Base-by-base conservation (phyloP, 2,888 invertebrate species). In the Leptopilina drosophilae region DNA sequence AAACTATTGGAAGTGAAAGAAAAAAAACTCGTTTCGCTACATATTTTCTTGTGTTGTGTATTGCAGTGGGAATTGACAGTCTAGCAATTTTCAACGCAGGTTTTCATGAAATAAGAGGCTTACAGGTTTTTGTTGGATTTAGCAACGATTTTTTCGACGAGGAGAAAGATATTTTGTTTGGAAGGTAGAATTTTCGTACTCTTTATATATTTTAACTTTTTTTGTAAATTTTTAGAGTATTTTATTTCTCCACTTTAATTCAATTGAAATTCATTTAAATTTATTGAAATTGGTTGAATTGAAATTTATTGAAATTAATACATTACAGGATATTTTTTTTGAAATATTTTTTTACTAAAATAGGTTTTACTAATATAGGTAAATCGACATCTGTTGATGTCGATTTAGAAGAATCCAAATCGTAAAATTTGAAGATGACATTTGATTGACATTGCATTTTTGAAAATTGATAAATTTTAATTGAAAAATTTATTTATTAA, bases 21-120 rank as follows among this genome's bases (percentile, higher is more conserved):
- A 26, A 56, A 73, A 73, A 73, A 73, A 73, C 73, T 73, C 40
- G 73, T 73, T 73, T 73, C 40, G 53, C 56, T 73, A 73, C 73
- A 73, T 73, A 56, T 73, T 59, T 33, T 73, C 20, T 56, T 15
- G 49, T 67, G 46, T 49, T 53, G 62, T 62, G 20, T 62, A 73
- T 56, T 56, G 73, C 73, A 56, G 33, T 73, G 73, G 53, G 73
- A 73, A 73, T 73, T 73, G 56, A 59, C 73, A 73, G 73, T 73
- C 73, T 59, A 73, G 73, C 33, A 59, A 73, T 73, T 73, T 73
- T 73, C 73, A 73, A 59, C 73, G 33, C 40, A 15, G 73, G 53
- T 49, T 56, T 73, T 73, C 59, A 73, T 73, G 73, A 73, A 73
- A 73, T 73, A 73, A 73, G 33, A 73, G 73, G 33, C 53, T 56